A percentile compares a stretch with the other conserved stretches of the same genome.
Conservation (phyloP, 1,140 invertebrate genomes). For the Dendrolimus kikuchii region DNA sequence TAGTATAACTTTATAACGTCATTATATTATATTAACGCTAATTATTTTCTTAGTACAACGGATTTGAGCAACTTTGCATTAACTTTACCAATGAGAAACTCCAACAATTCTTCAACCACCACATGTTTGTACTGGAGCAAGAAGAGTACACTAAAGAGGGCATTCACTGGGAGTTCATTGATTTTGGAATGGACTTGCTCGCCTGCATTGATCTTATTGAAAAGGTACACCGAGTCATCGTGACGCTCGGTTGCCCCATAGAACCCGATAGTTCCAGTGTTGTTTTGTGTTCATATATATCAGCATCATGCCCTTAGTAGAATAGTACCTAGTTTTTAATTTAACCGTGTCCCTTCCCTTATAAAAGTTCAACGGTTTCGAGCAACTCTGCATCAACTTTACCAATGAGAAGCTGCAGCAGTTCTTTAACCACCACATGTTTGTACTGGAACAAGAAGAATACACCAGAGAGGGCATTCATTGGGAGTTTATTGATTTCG, state of each 20-base stretch:
- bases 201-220: constrained; percentile 98
- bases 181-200: constrained; percentile 97
- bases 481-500: too few relatives aligned
- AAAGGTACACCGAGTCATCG: constrained; percentile 82
- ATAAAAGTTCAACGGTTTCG: constrained; percentile 95
- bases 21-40: constrained; percentile 38
- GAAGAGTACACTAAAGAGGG: constrained; percentile 96
- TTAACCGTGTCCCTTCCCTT: constrained; percentile 29
- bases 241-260: constrained; percentile 30
- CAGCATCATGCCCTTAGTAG: not conserved
- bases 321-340: not conserved
- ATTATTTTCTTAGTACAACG: constrained; percentile 85
- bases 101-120: constrained; percentile 98
- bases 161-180: constrained; percentile 96
- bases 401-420: constrained; percentile 98
- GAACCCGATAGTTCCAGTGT: constrained; percentile 22
- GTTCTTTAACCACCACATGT: constrained; percentile 99
- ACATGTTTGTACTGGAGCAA: constrained; percentile 98
- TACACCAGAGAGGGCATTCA: too few relatives aligned
- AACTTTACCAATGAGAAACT: constrained; percentile 99
- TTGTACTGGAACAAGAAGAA: constrained; percentile 84
- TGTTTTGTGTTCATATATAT: constrained; percentile 36
- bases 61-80: constrained; percentile 99
- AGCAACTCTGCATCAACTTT: constrained; percentile 99
- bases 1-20: too few relatives aligned